Base-by-base conservation (phyloP, 2,888 invertebrate genomes). In the Thalpophila matura region DNA sequence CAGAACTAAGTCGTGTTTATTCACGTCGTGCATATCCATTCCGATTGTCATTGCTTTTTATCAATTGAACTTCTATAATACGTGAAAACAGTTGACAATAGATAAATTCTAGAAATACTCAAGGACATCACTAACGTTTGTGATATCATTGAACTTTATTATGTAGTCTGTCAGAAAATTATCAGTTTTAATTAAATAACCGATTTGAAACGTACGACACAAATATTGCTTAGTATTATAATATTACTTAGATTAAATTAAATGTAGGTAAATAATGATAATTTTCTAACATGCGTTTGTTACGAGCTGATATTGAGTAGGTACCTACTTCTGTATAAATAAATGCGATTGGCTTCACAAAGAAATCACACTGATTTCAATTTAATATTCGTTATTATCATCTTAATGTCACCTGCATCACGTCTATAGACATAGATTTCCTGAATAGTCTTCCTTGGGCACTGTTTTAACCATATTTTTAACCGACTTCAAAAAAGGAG, bases 141-240 rank as follows among this genome's bases (percentile, higher is more conserved):
- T 20, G 1, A 4, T 22, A 20, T 26, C 5, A 26, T 24, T 50
- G 29, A 16, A 27, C 4, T 14, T 14, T 33, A 14, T 7, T 4
- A 31, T 10, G 10, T 7, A 12, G 46, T 46, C 24, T 46, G 50
- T 58, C 59, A 40, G 45, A 67, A 67, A 35, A 29, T 67, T 67
- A 58, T 66, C 59, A 29, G 10, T 40, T 12, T 20, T 33, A 40
- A 67, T 66, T 22, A 51, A 58, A 33, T 40, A 4, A 46, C 7
- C 26, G 9, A 67, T 66, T 61, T 51, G 20, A 62, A 43, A 35
- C 33, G 16, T 29, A n/a, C 18, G 43, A 45, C 43, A 22, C 49
- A 31, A 37, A 56, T n/a, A n/a, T n/a, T n/a, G n/a, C n/a, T n/a
- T n/a, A n/a, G n/a, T n/a, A n/a, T 47, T 49, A 14, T 37, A 12